Conservation (phyloP, 2,888 invertebrate species). For the Chorisops tibialis region DNA sequence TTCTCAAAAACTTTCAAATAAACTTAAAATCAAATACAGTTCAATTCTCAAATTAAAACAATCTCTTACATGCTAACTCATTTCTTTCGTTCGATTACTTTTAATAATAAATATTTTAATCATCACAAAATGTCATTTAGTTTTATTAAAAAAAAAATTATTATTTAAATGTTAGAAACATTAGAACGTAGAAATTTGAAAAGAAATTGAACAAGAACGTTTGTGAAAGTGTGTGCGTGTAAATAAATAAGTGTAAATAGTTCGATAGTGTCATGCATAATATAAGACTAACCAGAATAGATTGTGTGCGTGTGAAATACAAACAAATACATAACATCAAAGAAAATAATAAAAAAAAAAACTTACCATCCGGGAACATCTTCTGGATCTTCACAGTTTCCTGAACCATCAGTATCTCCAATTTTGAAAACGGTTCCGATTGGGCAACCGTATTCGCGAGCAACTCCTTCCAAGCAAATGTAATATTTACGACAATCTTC, state of each 20-base stretch:
- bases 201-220: too few relatives aligned
- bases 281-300: conserved; percentile 39
- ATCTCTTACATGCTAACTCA: too few relatives aligned
- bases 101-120: too few relatives aligned
- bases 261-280: conserved; percentile 50
- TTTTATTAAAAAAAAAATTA: too few relatives aligned
- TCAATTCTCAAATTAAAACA: too few relatives aligned
- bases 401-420: conserved; percentile 83
- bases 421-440: conserved; percentile 95
- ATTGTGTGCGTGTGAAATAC: conserved; percentile 40
- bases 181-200: too few relatives aligned
- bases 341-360: conserved; percentile 43
- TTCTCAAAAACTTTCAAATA: too few relatives aligned
- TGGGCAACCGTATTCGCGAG: conserved; percentile 92
- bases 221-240: too few relatives aligned
- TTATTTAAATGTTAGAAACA: too few relatives aligned
- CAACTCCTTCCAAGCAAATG: conserved; percentile 86
- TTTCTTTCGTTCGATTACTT: too few relatives aligned
- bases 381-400: conserved; percentile 92
- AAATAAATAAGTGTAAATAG: conserved; percentile 35
- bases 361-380: conserved; percentile 95
- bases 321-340: conserved; percentile 48
- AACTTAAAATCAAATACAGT: too few relatives aligned
- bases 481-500: conserved; percentile 94
- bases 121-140: too few relatives aligned